Evolutionary conservation across 2,113 vertebrate species (phyloP).

Genomic region (Hippocampus mohnikei): DNA sequence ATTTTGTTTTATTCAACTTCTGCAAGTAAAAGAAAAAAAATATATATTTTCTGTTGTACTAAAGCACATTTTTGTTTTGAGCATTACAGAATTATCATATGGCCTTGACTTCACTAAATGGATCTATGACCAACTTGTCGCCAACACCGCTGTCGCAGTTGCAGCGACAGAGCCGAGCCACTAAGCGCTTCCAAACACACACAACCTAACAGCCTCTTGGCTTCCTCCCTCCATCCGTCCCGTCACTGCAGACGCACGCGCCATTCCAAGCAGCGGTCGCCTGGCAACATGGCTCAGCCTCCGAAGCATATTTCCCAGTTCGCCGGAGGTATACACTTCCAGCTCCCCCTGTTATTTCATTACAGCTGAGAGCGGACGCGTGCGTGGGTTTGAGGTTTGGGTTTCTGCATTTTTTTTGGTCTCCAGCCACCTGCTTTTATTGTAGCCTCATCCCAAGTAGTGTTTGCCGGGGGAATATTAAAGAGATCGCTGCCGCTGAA

Average conservation of each 20-base stretch:
- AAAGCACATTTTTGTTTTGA: no score
- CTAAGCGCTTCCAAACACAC: conserved; percentile 38
- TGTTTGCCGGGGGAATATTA: conserved; percentile 75
- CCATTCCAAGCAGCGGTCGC: conserved; percentile 72
- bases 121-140: conserved; percentile 10
- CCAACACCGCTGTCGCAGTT: conserved; percentile 45
- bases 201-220: background rate
- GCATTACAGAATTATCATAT: background rate
- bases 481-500: conserved; percentile 69
- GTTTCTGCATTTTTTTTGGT: conserved; percentile 57
- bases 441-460: conserved; percentile 47
- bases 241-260: conserved; percentile 52
- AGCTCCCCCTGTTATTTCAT: conserved; percentile 67
- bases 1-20: no score
- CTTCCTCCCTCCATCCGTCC: conserved; percentile 63
- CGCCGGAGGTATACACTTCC: conserved; percentile 70
- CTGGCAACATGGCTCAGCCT: conserved; percentile 75
- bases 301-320: conserved; percentile 72
- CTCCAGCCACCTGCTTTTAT: conserved; percentile 71
- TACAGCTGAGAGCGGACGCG: conserved; percentile 43
- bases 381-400: conserved; percentile 46
- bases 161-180: conserved; percentile 29
- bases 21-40: no score
- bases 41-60: no score
- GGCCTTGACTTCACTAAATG: background rate